These are phyloP conservation scores for Drosophila dives DNA, from an alignment of 2,888 invertebrate genomes.

Conservation along the genomic window DNA sequence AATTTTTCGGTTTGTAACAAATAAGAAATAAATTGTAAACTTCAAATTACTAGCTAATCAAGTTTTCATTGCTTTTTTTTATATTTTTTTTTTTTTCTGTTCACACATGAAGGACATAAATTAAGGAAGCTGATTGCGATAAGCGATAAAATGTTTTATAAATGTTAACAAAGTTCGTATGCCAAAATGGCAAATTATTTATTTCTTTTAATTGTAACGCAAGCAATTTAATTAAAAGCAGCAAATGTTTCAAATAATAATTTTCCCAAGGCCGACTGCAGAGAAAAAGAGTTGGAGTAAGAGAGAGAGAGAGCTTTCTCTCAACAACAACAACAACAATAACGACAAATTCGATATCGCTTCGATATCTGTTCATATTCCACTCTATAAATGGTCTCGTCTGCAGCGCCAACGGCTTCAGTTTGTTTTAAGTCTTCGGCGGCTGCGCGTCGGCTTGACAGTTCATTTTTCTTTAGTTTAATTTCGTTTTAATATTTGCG, in stretches of 20 bases:
- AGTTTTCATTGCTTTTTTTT: background rate
- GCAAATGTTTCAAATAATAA: slow-evolving; percentile 1
- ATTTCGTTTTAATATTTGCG: slow-evolving; percentile 15
- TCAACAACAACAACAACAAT: slow-evolving; percentile 6
- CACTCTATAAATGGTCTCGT: slow-evolving; percentile 58
- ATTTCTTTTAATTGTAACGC: background rate
- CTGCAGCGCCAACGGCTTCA: slow-evolving; percentile 55
- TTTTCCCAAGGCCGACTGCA: slow-evolving; percentile 4
- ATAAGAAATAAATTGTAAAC: background rate
- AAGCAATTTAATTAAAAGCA: background rate
- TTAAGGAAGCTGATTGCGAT: background rate
- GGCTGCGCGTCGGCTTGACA: slow-evolving; percentile 17
- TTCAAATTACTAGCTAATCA: background rate
- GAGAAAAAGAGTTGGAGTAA: background rate
- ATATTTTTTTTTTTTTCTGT: background rate
- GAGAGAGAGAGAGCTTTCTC: slow-evolving; percentile 56
- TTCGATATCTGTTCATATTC: background rate
- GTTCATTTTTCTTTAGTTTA: background rate
- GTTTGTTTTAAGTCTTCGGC: slow-evolving; percentile 45
- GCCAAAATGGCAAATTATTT: background rate
- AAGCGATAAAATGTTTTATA: background rate
- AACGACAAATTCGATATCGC: slow-evolving; percentile 11
- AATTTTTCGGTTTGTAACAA: background rate
- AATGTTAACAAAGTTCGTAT: background rate
- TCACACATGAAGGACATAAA: background rate